Base-by-base conservation (phyloP, 53 echinoderm and acorn worm species). In the Luidia sarsii region DNA sequence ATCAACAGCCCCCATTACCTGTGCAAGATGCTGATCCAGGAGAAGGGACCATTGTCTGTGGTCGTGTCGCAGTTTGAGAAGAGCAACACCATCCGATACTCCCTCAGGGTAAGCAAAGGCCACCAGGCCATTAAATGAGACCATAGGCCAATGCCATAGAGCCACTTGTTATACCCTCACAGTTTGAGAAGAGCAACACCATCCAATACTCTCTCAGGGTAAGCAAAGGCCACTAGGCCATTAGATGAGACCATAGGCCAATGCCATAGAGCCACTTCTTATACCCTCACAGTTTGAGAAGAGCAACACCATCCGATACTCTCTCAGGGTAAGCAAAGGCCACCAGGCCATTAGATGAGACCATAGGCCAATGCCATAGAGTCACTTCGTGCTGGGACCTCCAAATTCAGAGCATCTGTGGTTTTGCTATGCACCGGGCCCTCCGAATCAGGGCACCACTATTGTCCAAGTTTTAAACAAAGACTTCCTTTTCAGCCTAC, bases 211-310 rank as follows among this genome's bases (percentile, higher is more conserved):
- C 96, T 67, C 88, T 95, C 36, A 95, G 96, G 90, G 96, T 95
- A 80, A 88, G 86, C n/a, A n/a, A n/a, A n/a, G n/a, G n/a, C n/a
- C n/a, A n/a, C n/a, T n/a, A n/a, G n/a, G n/a, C 25, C 66, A 87
- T 57, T 90, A 95, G 49, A 92, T 87, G 65, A 81, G 83, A 6
- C 50, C 79, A 33, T 94, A 61, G 33, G 86, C 86, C 0, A 41
- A 89, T 50, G 68, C 93, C 3, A 83, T 95, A n/a, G n/a, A n/a
- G n/a, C n/a, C n/a, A n/a, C n/a, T n/a, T n/a, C n/a, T n/a, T n/a
- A n/a, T n/a, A n/a, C n/a, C n/a, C 36, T 95, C 96, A 6, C 96
- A 95, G 89, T 95, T 92, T 92, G 96, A 95, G 65, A 95, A 95
- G 77, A 95, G 90, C 50, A 95, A 88, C 70, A 85, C 88, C 71